Base-by-base conservation (phyloP, 2,797 vertebrate species). In the Jordanella pulchra region DNA sequence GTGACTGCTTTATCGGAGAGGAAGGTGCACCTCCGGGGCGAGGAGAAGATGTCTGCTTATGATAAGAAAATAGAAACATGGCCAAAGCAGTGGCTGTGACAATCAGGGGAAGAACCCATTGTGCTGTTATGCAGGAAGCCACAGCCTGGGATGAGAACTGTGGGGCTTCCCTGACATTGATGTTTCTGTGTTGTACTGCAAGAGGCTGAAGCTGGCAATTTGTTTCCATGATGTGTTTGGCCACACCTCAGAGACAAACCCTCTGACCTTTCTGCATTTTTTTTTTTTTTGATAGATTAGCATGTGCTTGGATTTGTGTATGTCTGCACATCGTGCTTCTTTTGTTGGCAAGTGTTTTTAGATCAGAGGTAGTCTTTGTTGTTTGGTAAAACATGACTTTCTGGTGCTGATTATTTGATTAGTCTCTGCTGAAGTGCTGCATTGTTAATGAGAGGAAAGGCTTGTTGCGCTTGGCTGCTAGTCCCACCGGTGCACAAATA, bases 51-150 rank as follows among this genome's bases (percentile, higher is more conserved):
- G 94, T 94, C 93, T 94, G 87, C 73, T 48, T 58, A 66, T 80
- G 94, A 95, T 95, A 94, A 94, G 89, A 66, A 63, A 63, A 71
- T 48, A 81, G 87, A 92, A 93, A 93, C 92, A 91, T 85, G 71
- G 63, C 61, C 91, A 94, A 89, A 93, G 89, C 84, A 87, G 78
- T 71, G 72, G 68, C 74, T 81, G 68, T 83, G 85, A 85, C 94
- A 95, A 95, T 95, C 77, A 65, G 69, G 92, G 95, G 94, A 94
- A 95, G 90, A 91, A 89, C 67, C 89, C 89, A 95, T 94, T 94
- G 94, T 94, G 69, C 85, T 44, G 80, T 63, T 73, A 83, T 86
- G 86, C 89, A 93, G 92, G 90, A 93, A 93, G 76, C 83, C 69
- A 44, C 82, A 78, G 87, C 79, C 79, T 82, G 25, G 25, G 84